These are phyloP conservation scores for Hycleus cichorii DNA, from an alignment of 1,140 invertebrate species.

Conservation along the genomic window DNA sequence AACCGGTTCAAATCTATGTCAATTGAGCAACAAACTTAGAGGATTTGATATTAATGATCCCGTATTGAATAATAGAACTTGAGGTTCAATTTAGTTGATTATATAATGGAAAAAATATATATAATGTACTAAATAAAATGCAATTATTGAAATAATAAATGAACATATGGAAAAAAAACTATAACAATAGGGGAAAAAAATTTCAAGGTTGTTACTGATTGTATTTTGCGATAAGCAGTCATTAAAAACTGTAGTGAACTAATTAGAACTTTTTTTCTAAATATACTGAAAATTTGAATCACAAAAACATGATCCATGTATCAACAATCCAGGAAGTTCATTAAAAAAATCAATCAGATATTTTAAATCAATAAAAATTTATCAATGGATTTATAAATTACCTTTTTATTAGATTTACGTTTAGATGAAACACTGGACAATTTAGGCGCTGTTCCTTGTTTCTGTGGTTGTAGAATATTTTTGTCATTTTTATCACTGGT, in stretches of 20 bases:
- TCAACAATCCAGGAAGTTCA: neutral
- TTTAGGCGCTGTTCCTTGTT: constrained; percentile 33
- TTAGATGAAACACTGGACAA: constrained; percentile 44
- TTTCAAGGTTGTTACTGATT: too few relatives aligned
- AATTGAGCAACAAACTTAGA: neutral
- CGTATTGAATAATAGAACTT: too few relatives aligned
- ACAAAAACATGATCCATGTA: neutral
- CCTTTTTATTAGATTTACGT: constrained; percentile 55
- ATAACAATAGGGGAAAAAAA: too few relatives aligned
- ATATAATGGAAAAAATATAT: too few relatives aligned
- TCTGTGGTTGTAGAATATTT: constrained; percentile 42
- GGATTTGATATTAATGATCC: too few relatives aligned
- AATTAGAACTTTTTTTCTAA: neutral
- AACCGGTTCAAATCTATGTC: neutral
- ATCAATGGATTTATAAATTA: constrained; percentile 31
- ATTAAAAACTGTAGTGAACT: too few relatives aligned
- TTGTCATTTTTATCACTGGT: constrained; percentile 33
- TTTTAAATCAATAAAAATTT: neutral
- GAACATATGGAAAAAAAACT: too few relatives aligned
- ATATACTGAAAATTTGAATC: neutral
- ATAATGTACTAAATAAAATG: too few relatives aligned
- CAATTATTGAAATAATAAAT: too few relatives aligned
- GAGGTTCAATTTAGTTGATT: too few relatives aligned
- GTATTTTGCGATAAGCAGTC: too few relatives aligned
- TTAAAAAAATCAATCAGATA: neutral